Base-by-base conservation (phyloP, 2,888 invertebrate genomes). In the Vandiemenella viatica region DNA sequence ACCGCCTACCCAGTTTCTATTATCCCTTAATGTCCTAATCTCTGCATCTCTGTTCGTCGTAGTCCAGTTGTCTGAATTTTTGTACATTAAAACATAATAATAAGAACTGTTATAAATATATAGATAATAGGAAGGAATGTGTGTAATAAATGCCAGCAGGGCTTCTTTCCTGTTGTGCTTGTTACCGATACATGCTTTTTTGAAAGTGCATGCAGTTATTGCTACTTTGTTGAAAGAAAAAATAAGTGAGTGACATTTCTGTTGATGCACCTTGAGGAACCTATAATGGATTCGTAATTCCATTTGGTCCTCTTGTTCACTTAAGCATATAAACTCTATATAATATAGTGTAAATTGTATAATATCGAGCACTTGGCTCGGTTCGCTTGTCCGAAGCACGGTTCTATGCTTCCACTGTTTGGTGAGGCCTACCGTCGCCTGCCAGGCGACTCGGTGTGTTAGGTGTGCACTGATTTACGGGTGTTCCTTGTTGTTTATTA, bases 191-290 rank as follows among this genome's bases (percentile, higher is more conserved):
- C 16, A 38, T 15, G 16, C 17, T 38, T 38, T 38, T 17, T 38
- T 15, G 38, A 16, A 38, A 38, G 38, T 38, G 17, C 38, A 38
- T 38, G 38, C 38, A 38, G 15, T 38, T 15, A 38, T 17, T 38
- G 15, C 16, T 37, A 48, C 43, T 16, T n/a, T 37, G 20, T 21
- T 19, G 43, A 16, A 16, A 38, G n/a, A n/a, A n/a, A n/a, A n/a
- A n/a, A n/a, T n/a, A n/a, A n/a, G n/a, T n/a, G n/a, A n/a, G 49
- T 50, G 51, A 51, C 53, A 53, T 53, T 52, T 53, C 53, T 53
- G 53, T 53, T 53, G 53, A 51, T 53, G 53, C 53, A 53, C 50
- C 51, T 53, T 37, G 41, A 20, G 42, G 42, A 20, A 13, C 38
- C 38, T n/a, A n/a, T n/a, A n/a, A n/a, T n/a, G n/a, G n/a, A n/a